Percentiles rank a stretch among this genome's conserved stretches.
phyloP scores from a whole-genome alignment of 2,113 vertebrate genomes.

The Chaetops frenatus region DNA sequence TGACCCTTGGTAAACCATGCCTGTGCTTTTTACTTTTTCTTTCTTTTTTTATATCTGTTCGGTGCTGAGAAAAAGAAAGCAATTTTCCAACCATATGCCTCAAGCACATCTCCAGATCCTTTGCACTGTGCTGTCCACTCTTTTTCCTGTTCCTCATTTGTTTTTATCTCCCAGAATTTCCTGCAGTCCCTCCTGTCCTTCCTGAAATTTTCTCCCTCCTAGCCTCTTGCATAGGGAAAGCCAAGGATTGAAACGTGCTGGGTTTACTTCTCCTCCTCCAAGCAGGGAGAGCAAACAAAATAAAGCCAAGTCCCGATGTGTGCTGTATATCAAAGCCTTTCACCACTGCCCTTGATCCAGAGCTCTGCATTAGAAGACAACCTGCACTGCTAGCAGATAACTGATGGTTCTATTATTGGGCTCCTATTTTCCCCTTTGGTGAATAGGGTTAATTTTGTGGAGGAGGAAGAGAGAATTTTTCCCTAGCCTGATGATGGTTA shows the following conservation, averaged over 20 bases:
- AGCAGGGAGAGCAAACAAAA: neutral
- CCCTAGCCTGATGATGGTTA: neutral
- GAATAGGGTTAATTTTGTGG: neutral
- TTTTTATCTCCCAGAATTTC: neutral
- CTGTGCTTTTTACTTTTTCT: neutral
- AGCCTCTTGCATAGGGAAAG: neutral
- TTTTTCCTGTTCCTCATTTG: neutral
- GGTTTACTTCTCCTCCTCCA: neutral
- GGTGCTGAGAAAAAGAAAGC: neutral
- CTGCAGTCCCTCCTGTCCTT: neutral
- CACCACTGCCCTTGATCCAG: neutral
- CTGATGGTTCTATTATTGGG: neutral
- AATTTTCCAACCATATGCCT: neutral
- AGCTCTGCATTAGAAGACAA: neutral
- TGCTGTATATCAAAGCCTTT: neutral
- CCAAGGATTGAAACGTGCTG: neutral
- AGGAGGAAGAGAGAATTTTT: neutral
- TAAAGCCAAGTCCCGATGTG: neutral
- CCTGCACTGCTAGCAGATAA: neutral
- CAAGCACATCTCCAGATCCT: neutral
- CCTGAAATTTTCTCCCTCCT: neutral
- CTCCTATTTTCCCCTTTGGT: neutral
- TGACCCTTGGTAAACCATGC: neutral
- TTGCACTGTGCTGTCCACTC: neutral
- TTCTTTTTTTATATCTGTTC: neutral